Evolutionary conservation across 92 coral and sea anemone genomes (phyloP), one percentile per base, ranked within the genome.

Genomic region (Palythoa grandiflora): DNA sequence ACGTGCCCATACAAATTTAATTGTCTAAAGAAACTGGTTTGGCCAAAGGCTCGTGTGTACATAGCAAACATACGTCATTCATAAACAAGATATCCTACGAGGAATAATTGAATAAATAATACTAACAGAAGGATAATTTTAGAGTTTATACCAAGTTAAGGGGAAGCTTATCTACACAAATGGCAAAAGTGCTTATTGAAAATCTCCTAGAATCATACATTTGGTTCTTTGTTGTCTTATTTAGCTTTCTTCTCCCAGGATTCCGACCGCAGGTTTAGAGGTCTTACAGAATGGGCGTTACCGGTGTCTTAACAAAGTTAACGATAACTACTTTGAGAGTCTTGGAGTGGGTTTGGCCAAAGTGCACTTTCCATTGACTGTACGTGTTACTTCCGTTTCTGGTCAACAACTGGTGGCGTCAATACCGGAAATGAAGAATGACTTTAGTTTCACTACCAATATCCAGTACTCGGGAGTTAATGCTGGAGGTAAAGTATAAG

Each of bases 221-320:
- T 44, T 44, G 6, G 2, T 44, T 3, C 50, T 44, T 6, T 44
- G 50, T 3, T 8, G 6, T 59, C 65, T 59, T 59, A 17, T 59
- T 59, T 59, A 59, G 19, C 5, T 17, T 59, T 35, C 47, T 35
- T 70, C 40, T 1, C 60, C 35, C 86, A 95, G 98, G 71, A 89
- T 95, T 35, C 98, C 98, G 38, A 89, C 98, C n/a, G 98, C 96
- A 0, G 98, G 98, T 8, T 79, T 93, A 20, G 98, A 95, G 59
- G 90, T 91, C 50, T 52, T 93, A 48, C 91, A 91, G 10, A 88
- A 92, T 1, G 93, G 90, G 68, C 87, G 84, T 48, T 95, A 89
- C 79, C 93, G 89, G 75, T 95, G 98, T 47, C 89, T 95, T 35
- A 89, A 87, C 63, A 94, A 95, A 10, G 88, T 81, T 9, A 75